Base-by-base conservation (phyloP, 2,888 invertebrate genomes). In the Peribatodes rhomboidaria region DNA sequence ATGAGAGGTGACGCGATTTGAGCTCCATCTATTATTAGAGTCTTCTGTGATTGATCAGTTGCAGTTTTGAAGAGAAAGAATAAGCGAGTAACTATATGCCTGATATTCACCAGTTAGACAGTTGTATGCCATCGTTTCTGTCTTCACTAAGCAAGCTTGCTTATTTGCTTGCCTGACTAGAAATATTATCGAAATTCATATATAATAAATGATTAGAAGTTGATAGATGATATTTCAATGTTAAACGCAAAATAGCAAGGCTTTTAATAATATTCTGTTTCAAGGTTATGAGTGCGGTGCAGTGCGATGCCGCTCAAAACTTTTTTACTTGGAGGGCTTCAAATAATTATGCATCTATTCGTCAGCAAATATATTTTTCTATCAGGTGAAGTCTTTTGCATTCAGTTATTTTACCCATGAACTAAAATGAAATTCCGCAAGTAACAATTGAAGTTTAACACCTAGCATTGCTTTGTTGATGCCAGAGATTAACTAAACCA, bases 1-100 rank as follows among this genome's bases (percentile, higher is more conserved):
- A 72, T 69, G 70, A 63, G 74, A 81, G 77, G 81, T 80, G 82
- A 79, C 77, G 80, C 76, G 75, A 77, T 82, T 81, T 73, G 64
- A 72, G 81, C 78, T 79, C 72, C 65, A 70, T 58, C 69, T 77
- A 78, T 82, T 83, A 79, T 78, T 68, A 61, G 81, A 82, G 78
- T 44, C 6, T 27, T 60, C 18, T 39, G 20, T 59, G 50, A 37
- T 62, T n/a, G 42, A 65, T 64, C 53, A 60, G 64, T 73, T n/a
- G 14, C 14, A 27, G 27, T 27, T 14, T 14, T 14, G 39, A 14
- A 14, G 14, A 14, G 14, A 14, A 39, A 4, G 6, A 14, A 39
- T 7, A 7, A 6, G n/a, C 35, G 10, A 11, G 8, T 35, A 3
- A 35, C 11, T 35, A 9, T 27, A 4, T 27, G 35, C 9, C 35